Conservation (phyloP, 1,140 invertebrate species). For the Triops longicaudatus region DNA sequence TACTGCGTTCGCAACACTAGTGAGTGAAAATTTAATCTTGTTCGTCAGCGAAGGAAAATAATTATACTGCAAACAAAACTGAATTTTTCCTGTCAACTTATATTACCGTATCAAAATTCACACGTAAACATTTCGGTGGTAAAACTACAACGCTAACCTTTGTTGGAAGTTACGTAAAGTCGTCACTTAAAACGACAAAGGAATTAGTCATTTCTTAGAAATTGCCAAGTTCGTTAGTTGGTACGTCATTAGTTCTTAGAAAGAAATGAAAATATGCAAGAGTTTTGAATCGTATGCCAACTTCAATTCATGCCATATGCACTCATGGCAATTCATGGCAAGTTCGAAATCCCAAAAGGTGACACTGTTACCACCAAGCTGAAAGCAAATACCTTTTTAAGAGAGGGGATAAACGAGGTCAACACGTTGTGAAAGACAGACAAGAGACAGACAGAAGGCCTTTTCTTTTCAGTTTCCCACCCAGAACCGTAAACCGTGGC, state of each 20-base stretch:
- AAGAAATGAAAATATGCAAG: background rate
- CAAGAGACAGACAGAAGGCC: background rate
- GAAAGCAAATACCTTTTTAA: background rate
- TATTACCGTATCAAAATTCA: too few relatives aligned
- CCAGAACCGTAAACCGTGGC: background rate
- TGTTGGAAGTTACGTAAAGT: too few relatives aligned
- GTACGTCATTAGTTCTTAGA: background rate
- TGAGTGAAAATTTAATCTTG: too few relatives aligned
- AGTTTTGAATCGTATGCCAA: background rate
- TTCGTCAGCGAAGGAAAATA: too few relatives aligned
- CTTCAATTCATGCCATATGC: background rate
- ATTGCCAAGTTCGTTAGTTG: too few relatives aligned
- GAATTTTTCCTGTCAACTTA: too few relatives aligned
- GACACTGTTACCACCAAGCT: background rate
- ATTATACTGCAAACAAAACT: too few relatives aligned
- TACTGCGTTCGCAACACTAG: too few relatives aligned
- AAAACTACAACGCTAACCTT: too few relatives aligned
- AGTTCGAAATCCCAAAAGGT: background rate
- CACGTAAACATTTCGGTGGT: too few relatives aligned
- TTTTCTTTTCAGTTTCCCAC: background rate
- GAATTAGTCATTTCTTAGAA: too few relatives aligned
- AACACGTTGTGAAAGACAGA: background rate
- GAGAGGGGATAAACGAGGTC: background rate
- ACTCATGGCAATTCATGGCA: background rate
- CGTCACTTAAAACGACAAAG: too few relatives aligned